Conservation (phyloP, 2,113 vertebrate species). For the Corynorhinus townsendii region DNA sequence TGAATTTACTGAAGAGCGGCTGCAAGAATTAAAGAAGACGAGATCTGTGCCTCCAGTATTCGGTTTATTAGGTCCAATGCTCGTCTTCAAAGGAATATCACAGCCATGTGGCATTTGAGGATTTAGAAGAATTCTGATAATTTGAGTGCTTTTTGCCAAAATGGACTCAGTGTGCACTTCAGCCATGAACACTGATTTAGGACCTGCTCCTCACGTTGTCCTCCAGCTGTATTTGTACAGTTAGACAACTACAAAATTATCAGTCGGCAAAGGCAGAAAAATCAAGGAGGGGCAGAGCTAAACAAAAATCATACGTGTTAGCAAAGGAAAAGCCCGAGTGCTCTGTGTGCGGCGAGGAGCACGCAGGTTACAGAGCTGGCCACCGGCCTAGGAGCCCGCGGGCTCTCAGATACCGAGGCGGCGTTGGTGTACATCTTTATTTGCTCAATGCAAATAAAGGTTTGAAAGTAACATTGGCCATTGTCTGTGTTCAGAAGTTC, state of each 20-base stretch:
- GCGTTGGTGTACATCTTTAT: background rate
- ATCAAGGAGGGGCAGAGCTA: background rate
- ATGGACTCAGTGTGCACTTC: conserved; percentile 44
- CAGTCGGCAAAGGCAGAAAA: background rate
- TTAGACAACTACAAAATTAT: background rate
- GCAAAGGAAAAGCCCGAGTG: background rate
- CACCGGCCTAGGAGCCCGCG: accelerated
- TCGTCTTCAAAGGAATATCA: conserved; percentile 71
- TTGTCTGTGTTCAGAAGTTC: conserved; percentile 23
- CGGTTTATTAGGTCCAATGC: conserved; percentile 69
- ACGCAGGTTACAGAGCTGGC: background rate
- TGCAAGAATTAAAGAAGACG: conserved; percentile 53
- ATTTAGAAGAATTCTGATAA: conserved; percentile 66
- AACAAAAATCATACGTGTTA: background rate
- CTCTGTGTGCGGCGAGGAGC: accelerated
- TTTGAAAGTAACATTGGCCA: background rate
- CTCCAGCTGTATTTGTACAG: conserved; percentile 20
- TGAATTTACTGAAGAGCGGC: conserved; percentile 77
- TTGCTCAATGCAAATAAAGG: background rate
- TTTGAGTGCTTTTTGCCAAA: conserved; percentile 53
- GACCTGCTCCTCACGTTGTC: background rate
- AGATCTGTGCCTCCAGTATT: conserved; percentile 61
- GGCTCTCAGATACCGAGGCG: background rate
- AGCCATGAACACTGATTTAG: conserved; percentile 41
- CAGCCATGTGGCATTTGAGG: conserved; percentile 59